Evolutionary conservation across 2,797 vertebrate genomes (phyloP), one percentile per base, ranked within the genome.

Genomic region (Phylloscopus collybita): DNA sequence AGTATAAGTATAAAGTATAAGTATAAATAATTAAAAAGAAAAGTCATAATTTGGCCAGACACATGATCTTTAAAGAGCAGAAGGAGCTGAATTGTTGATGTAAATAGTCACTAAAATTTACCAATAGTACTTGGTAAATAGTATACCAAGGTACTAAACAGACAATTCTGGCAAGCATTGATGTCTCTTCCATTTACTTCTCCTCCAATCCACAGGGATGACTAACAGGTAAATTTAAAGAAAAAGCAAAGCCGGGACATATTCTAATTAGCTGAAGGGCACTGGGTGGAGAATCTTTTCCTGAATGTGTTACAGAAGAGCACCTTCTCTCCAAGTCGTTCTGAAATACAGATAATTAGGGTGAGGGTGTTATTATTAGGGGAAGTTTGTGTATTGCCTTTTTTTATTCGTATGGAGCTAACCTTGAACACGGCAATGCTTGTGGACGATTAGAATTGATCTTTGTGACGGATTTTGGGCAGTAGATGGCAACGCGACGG

Each of bases 381-480:
- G 8, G 42, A 25, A 20, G 2, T 4, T 51, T 51, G 36, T 16
- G 2, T 1, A 9, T 64, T 51, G 49, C 16, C 25, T 44, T 84
- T 92, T 64, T 16, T 73, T 44, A 10, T 20, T 64, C 1, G 0
- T 5, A 3, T 6, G 65, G 40, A 61, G 22, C 17, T 36, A 9
- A 29, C 13, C 32, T 60, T 38, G 65, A 62, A 47, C 60, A 1
- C 2, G 3, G 1, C 30, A 5, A 8, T 4, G 22, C 6, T 5
- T 16, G 26, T 8, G 23, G n/a, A 9, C 3, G 4, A 10, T 10
- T 16, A 4, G 16, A 67, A 38, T 1, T 10, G 29, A 53, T 38
- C 15, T 44, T 25, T 4, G n/a, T 11, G 62, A 22, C 5, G 4
- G 13, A 5, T 45, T 61, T 47, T 9, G 54, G 45, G 62, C 92